Evolutionary conservation across 2,113 vertebrate genomes (phyloP).

Genomic region (Eleginops maclovinus): DNA sequence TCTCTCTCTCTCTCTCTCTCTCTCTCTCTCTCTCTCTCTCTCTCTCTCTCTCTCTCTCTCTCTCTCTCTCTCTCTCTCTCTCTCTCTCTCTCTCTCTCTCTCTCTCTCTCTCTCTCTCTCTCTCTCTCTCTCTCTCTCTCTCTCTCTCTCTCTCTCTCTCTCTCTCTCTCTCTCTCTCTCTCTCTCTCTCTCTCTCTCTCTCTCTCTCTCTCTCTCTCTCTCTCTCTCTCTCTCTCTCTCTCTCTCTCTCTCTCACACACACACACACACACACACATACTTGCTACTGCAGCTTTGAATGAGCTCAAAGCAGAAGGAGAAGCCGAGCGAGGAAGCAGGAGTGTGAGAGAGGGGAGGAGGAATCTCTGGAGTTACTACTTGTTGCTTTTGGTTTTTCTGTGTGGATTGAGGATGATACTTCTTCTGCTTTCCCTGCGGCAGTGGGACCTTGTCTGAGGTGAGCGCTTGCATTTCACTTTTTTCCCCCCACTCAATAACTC

Average conservation of each 20-base stretch:
- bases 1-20: too few relatives aligned
- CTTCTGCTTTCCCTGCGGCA: conserved; percentile 66
- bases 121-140: too few relatives aligned
- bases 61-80: too few relatives aligned
- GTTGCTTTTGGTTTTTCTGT: conserved; percentile 77
- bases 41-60: too few relatives aligned
- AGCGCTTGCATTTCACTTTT: conserved; percentile 44
- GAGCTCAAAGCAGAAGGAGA: conserved; percentile 62
- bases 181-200: too few relatives aligned
- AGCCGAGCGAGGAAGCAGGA: conserved; percentile 59
- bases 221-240: too few relatives aligned
- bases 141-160: too few relatives aligned
- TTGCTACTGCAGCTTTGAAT: conserved; percentile 65
- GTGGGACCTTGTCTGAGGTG: conserved; percentile 76
- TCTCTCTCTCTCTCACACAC: conserved; percentile 21
- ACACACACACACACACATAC: neutral
- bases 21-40: too few relatives aligned
- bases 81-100: too few relatives aligned
- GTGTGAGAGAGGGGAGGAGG: conserved; percentile 61
- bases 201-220: too few relatives aligned
- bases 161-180: too few relatives aligned
- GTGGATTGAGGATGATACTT: conserved; percentile 74
- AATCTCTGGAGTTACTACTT: conserved; percentile 81
- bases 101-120: too few relatives aligned
- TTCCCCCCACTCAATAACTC: neutral